A percentile compares a stretch with the other conserved stretches of the same genome.
Conservation (phyloP, 2,888 invertebrate genomes). For the Drosophila pseudotalamancana region DNA sequence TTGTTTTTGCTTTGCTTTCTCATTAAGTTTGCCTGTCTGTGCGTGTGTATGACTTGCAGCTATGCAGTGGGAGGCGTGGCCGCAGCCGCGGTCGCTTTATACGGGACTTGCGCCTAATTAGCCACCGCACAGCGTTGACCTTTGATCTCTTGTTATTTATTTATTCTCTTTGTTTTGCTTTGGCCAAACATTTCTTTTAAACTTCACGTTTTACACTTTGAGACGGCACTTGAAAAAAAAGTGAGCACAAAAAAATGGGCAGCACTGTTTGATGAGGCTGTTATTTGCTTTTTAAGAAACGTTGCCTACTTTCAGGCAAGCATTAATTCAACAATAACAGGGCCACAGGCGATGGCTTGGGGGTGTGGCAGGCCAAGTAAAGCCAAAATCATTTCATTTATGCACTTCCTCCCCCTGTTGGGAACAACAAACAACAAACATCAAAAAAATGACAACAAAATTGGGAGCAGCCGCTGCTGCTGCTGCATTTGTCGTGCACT, state of each 20-base stretch:
- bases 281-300: conserved; percentile 14
- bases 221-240: conserved; percentile 40
- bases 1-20: conserved; percentile 6
- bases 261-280: conserved; percentile 7
- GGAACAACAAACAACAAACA: neutral
- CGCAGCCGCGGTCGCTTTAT: neutral
- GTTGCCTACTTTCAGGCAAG: conserved; percentile 46
- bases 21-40: conserved; percentile 1
- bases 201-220: conserved; percentile 7
- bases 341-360: neutral
- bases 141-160: conserved; percentile 10
- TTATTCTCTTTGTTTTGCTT: conserved; percentile 11
- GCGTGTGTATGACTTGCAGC: neutral
- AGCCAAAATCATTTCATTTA: neutral
- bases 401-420: neutral
- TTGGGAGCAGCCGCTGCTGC: neutral
- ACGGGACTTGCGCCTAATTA: neutral
- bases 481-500: conserved; percentile 39
- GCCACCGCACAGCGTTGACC: conserved; percentile 2
- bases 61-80: neutral
- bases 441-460: conserved; percentile 2
- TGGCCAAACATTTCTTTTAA: neutral
- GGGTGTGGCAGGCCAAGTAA: neutral
- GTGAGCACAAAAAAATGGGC: neutral
- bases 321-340: conserved; percentile 24